Evolutionary conservation across 2,888 invertebrate species (phyloP).

Genomic region (Chrysotoxum bicinctum): DNA sequence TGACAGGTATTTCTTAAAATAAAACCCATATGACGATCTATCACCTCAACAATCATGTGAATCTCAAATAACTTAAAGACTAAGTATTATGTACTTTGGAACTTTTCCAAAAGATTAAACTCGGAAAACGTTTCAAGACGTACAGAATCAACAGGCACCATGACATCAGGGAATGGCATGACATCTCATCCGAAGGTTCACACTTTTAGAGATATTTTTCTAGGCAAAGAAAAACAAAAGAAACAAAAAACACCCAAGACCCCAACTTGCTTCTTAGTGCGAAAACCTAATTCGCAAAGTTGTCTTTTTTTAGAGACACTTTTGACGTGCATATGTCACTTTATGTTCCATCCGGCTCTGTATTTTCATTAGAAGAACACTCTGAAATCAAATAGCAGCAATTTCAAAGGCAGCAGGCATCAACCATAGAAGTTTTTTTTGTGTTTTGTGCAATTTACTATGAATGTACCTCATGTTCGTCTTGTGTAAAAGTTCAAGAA

Average conservation of each 20-base stretch:
- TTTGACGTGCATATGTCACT: constrained; percentile 39
- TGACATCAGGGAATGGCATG: neutral
- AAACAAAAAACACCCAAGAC: neutral
- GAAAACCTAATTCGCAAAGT: constrained; percentile 36
- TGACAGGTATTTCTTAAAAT: neutral
- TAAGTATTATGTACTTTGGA: constrained; percentile 21
- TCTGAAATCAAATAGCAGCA: constrained; percentile 16
- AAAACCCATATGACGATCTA: constrained; percentile 4
- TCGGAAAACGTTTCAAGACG: neutral
- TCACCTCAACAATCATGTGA: constrained; percentile 14
- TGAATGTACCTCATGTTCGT: neutral
- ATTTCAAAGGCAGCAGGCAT: constrained; percentile 11
- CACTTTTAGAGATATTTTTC: neutral
- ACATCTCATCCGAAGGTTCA: neutral
- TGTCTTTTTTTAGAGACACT: constrained; percentile 26
- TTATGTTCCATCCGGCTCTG: constrained; percentile 5
- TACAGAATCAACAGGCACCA: constrained; percentile 12
- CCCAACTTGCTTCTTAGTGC: constrained; percentile 11
- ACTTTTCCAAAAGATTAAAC: constrained; percentile 34
- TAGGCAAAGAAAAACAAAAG: constrained; percentile 7
- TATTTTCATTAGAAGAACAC: constrained; percentile 23
- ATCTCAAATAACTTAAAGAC: constrained; percentile 1
- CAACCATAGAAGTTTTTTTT: neutral
- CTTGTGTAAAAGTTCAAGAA: constrained; percentile 30
- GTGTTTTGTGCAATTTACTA: constrained; percentile 1